Base-by-base conservation (phyloP, 2,113 vertebrate genomes). In the Rhinopomastus cyanomelas region DNA sequence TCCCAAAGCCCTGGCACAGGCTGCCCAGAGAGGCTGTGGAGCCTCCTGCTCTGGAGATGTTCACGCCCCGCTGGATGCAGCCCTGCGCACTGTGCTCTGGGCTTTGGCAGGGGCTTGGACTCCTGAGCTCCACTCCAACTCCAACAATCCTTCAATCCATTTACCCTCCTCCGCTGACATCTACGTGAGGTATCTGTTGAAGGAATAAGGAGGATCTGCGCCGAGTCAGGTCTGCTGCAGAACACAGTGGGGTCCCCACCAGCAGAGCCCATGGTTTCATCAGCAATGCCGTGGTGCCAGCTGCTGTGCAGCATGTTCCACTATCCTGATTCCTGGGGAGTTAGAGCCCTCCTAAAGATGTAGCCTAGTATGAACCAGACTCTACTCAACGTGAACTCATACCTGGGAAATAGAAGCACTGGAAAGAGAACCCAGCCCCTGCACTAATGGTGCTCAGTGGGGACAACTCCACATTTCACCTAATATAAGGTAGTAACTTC, bases 201-300 rank as follows among this genome's bases (percentile, higher is more conserved):
- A 94, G 76, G 96, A 97, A 94, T 46, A 94, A 85, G 49, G 37
- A 86, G 87, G 65, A 65, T 22, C 61, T 87, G 55, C 71, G 85
- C 65, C 69, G 76, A 95, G 86, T 83, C 92, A 95, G 29, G 75
- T 75, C 42, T 90, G 61, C 59, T 75, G 80, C 68, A 89, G 87
- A 74, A 90, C 27, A 39, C 66, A 30, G 75, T 52, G 84, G 74
- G 85, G 72, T 93, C 87, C 93, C 87, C 53, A 94, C 81, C 92
- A 94, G 87, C 83, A 78, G 85, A 91, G 91, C 75, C 74, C 65
- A 89, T 95, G 75, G 88, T 75, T 94, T 83, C 83, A 95, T 94
- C 93, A 87, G 94, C 92, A 92, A 75, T 83, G n/a, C 74, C 88
- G 75, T 74, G 81, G 73, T 74, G 67, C 87, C 93, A 96, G 93